A percentile compares a stretch with the other conserved stretches of the same genome.
Evolutionary conservation across 2,113 vertebrate species (phyloP).

Genomic region (Vidua macroura): DNA sequence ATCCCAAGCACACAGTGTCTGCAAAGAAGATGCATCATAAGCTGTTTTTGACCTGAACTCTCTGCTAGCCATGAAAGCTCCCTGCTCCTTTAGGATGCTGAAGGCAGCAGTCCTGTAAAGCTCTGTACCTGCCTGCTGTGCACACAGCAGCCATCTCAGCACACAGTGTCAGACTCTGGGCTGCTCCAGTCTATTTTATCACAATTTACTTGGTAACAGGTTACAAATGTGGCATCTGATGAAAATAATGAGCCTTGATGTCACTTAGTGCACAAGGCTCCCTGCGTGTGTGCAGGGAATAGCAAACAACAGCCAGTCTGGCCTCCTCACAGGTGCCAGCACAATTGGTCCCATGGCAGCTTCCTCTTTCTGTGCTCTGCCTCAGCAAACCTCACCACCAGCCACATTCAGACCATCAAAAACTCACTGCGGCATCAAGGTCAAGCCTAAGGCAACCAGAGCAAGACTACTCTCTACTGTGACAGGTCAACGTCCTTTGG

Average conservation of each 20-base stretch:
- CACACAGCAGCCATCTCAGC: conserved; percentile 13
- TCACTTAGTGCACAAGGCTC: conserved; percentile 81
- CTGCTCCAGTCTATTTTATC: conserved; percentile 84
- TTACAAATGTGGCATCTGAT: conserved; percentile 94
- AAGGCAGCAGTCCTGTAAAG: neutral
- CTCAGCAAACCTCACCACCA: neutral
- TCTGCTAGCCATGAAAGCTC: neutral
- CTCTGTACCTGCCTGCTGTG: neutral
- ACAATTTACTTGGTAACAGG: conserved; percentile 90
- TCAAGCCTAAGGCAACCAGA: neutral
- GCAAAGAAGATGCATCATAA: neutral
- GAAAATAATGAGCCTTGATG: conserved; percentile 94
- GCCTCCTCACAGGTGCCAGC: conserved; percentile 8
- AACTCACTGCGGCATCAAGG: neutral
- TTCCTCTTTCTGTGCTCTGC: neutral
- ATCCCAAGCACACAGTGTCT: neutral
- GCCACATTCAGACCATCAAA: neutral
- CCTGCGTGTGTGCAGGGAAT: conserved; percentile 80
- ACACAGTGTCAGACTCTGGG: conserved; percentile 69
- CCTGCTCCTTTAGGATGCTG: neutral
- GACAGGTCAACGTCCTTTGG: neutral
- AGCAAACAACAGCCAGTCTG: conserved; percentile 71
- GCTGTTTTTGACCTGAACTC: neutral
- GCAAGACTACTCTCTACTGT: neutral
- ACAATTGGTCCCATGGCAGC: neutral